Evolutionary conservation across 2,888 invertebrate species (phyloP).

Genomic region (Acanthosepion esculentum): DNA sequence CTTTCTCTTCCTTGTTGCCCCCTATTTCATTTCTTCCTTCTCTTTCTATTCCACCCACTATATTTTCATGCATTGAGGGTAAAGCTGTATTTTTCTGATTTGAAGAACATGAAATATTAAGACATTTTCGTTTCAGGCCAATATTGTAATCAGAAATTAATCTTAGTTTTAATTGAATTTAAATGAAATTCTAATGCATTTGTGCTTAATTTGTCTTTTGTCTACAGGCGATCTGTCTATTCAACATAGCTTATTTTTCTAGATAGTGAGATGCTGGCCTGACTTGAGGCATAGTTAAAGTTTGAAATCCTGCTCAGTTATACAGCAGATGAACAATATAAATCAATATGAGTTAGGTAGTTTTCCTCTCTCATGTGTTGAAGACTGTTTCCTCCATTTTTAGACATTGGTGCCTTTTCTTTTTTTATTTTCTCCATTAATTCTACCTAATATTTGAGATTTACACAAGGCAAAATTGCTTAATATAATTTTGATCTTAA

Average conservation of each 20-base stretch:
- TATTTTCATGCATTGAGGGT: background rate
- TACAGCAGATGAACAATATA: background rate
- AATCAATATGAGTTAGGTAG: background rate
- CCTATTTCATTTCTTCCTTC: background rate
- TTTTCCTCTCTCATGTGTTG: background rate
- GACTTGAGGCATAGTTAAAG: background rate
- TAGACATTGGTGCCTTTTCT: background rate
- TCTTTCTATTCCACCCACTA: background rate
- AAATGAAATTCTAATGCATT: conserved; percentile 43
- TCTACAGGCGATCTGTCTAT: background rate
- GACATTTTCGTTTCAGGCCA: conserved; percentile 37
- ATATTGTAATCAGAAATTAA: conserved; percentile 44
- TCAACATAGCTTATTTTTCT: background rate
- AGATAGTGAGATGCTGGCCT: background rate
- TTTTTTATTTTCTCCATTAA: background rate
- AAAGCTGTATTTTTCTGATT: background rate
- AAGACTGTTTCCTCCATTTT: background rate
- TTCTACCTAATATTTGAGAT: background rate
- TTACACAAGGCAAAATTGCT: background rate
- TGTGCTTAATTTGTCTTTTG: conserved; percentile 35
- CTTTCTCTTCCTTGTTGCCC: background rate
- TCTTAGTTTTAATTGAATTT: conserved; percentile 42
- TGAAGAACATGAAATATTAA: background rate
- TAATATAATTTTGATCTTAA: background rate
- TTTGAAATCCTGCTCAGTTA: background rate